These are phyloP conservation scores for Pandion haliaetus DNA, from an alignment of 2,113 vertebrate species.

Conservation along the genomic window DNA sequence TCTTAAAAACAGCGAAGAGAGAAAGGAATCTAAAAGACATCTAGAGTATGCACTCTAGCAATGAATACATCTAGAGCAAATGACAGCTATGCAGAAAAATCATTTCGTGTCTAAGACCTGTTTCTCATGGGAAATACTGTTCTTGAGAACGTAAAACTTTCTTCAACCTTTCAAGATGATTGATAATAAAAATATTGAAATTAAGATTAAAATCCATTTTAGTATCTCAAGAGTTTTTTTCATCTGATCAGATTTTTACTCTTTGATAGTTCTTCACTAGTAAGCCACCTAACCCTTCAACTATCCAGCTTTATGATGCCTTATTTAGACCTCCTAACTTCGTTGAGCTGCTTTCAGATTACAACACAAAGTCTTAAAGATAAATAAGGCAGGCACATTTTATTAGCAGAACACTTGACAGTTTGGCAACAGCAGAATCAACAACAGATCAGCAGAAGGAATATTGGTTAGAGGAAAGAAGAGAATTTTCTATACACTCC, in stretches of 20 bases:
- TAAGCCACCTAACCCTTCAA: slow-evolving; percentile 37
- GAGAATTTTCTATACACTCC: background rate
- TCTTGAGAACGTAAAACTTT: background rate
- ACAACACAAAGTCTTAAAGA: slow-evolving; percentile 62
- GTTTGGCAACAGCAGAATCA: background rate
- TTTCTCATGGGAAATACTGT: background rate
- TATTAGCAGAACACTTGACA: slow-evolving; percentile 32
- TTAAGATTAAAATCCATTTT: background rate
- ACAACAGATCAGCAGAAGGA: background rate
- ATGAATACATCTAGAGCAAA: background rate
- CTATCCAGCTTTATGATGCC: slow-evolving; percentile 41
- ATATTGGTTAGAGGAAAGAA: background rate
- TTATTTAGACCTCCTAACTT: slow-evolving; percentile 67
- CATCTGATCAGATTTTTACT: background rate
- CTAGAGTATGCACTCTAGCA: background rate
- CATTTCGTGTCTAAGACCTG: accelerated
- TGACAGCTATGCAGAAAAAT: background rate
- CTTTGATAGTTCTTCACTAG: background rate
- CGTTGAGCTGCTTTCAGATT: slow-evolving; percentile 71
- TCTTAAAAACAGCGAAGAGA: background rate
- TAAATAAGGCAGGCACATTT: slow-evolving; percentile 55
- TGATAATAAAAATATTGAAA: background rate
- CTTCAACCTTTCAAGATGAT: background rate
- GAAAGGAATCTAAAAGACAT: background rate
- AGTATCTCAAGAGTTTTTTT: background rate